Conservation (phyloP, 2,888 invertebrate genomes). For the Epirrita christyi region DNA sequence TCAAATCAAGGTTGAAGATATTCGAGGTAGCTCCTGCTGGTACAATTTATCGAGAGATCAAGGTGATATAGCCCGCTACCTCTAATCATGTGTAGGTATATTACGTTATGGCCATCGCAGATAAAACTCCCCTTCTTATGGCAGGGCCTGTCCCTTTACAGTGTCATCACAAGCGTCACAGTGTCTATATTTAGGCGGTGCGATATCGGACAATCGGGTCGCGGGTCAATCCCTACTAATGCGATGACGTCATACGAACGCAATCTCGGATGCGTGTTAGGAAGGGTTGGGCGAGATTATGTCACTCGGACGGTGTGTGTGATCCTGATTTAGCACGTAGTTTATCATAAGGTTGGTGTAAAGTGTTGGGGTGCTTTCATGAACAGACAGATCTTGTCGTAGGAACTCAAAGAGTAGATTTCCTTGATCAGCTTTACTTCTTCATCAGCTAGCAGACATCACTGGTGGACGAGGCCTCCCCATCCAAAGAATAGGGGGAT, state of each 20-base stretch:
- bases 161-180: slow-evolving; percentile 31
- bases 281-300: slow-evolving; percentile 30
- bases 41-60: too few relatives aligned
- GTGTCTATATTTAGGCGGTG: slow-evolving; percentile 53
- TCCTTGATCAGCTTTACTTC: too few relatives aligned
- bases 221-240: slow-evolving; percentile 58
- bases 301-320: slow-evolving; percentile 13
- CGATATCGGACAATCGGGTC: slow-evolving; percentile 52
- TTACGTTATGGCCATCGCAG: background rate
- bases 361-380: background rate
- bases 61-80: background rate
- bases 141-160: background rate
- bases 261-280: slow-evolving; percentile 28
- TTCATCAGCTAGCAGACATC: too few relatives aligned
- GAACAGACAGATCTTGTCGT: background rate
- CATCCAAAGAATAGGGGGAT: too few relatives aligned
- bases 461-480: too few relatives aligned
- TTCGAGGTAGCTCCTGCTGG: too few relatives aligned
- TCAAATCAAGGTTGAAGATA: too few relatives aligned
- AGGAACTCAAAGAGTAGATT: too few relatives aligned
- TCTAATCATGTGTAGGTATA: background rate
- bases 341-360: background rate
- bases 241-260: slow-evolving; percentile 55
- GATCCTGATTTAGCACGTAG: slow-evolving; percentile 21
- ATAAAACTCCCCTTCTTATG: background rate